Conservation (phyloP, 2,888 invertebrate species). For the Eustalomyia histrio region DNA sequence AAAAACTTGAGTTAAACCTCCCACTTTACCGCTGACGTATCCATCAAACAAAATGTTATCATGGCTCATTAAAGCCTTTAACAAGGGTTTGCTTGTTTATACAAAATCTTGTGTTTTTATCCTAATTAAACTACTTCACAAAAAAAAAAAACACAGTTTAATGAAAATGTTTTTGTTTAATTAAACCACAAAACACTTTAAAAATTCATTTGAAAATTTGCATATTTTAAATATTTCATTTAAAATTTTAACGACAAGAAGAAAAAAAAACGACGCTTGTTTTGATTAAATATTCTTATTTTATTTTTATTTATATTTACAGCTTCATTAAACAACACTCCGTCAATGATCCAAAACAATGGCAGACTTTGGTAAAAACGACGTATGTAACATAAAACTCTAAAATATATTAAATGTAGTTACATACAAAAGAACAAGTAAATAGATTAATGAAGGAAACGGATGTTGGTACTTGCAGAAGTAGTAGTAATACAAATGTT, state of each 20-base stretch:
- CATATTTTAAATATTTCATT: constrained; percentile 13
- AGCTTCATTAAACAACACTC: constrained; percentile 25
- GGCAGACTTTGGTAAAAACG: too few relatives aligned
- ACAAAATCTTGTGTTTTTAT: too few relatives aligned
- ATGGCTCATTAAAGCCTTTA: constrained; percentile 15
- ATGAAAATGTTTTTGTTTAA: constrained; percentile 20
- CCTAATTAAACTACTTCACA: too few relatives aligned
- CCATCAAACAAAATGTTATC: background rate
- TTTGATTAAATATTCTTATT: background rate
- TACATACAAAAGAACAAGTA: background rate
- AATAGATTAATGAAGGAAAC: background rate
- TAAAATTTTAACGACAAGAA: background rate
- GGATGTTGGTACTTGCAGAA: background rate
- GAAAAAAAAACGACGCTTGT: background rate
- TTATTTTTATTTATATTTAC: constrained; percentile 39
- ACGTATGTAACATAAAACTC: background rate
- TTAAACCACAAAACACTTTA: constrained; percentile 1
- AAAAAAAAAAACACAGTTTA: constrained; percentile 20
- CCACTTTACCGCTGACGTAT: background rate
- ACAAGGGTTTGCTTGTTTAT: constrained; percentile 11
- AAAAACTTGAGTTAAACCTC: background rate
- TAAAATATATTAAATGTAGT: background rate
- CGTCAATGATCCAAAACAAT: too few relatives aligned
- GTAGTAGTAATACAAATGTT: background rate
- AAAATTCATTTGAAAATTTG: constrained; percentile 29